Evolutionary conservation across 2,888 invertebrate genomes (phyloP), one percentile per base, ranked within the genome.

Genomic region (Leptogaster cylindrica): DNA sequence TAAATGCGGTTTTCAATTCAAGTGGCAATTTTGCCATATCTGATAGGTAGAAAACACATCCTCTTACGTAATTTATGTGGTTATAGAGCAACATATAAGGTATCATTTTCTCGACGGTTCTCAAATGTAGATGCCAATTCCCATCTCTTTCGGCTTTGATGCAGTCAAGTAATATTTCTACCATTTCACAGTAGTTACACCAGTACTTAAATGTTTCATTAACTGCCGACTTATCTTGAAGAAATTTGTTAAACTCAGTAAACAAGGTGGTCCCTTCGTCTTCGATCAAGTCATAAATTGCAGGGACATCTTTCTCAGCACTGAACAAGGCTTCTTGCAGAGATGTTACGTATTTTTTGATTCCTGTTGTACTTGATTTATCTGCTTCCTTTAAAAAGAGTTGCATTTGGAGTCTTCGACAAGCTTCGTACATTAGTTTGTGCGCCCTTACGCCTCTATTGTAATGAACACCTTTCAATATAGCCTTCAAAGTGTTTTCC

Each of bases 401-500:
- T 27, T 14, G 18, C n/a, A 55, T 5, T 20, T 55, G 33, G 31
- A 55, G 31, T 14, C 55, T 31, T 55, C 33, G n/a, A 10, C 31
- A 31, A 20, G 33, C 31, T 55, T 55, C 55, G 31, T 55, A 55
- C 55, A 55, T 7, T 20, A 55, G 55, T 31, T 55, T 55, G 12
- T 55, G 55, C 14, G 33, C 33, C 33, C 55, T 55, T 33, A 55
- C 33, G 18, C 33, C 55, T 55, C 55, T 33, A n/a, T 55, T 55
- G 14, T 46, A 46, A 6, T 46, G 2, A 46, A 8, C 20, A 46
- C 46, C 18, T 33, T 31, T 55, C 5, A 55, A 36, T 16, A 33
- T 33, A 33, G 55, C 31, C 33, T 31, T 6, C 55, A 55, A 55
- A 31, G 33, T 55, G 33, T 55, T 55, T 6, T 33, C 18, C 31